Percentiles rank a stretch among this genome's conserved stretches.
These are phyloP conservation scores for Bombus affinis DNA, from an alignment of 1,140 invertebrate species.

Conservation along the genomic window DNA sequence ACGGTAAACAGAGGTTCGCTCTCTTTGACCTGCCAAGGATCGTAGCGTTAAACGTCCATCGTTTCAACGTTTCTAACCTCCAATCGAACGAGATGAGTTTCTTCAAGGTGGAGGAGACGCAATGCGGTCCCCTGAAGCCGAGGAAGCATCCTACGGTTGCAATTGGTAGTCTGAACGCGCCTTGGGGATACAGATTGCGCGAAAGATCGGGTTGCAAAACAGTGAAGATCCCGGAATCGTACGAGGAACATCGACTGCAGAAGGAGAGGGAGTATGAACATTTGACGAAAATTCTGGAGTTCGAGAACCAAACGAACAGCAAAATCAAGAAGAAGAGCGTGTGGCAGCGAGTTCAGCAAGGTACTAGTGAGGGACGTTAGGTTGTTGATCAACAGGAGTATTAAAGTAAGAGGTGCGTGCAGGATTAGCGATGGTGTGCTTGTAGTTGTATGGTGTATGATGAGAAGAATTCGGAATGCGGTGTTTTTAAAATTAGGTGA, in stretches of 20 bases:
- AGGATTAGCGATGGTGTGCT: neutral
- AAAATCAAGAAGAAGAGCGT: slow-evolving; percentile 58
- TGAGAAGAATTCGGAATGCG: too few relatives aligned
- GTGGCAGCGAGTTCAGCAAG: slow-evolving; percentile 56
- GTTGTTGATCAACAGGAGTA: neutral
- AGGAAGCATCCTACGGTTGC: slow-evolving; percentile 43
- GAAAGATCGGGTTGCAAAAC: slow-evolving; percentile 32
- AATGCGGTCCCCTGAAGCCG: slow-evolving; percentile 30
- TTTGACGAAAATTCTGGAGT: slow-evolving; percentile 51
- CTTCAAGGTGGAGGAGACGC: slow-evolving; percentile 39
- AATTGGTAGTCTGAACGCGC: slow-evolving; percentile 58
- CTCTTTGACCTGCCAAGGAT: neutral
- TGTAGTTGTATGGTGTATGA: neutral
- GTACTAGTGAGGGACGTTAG: slow-evolving; percentile 16
- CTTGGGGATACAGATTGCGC: slow-evolving; percentile 58
- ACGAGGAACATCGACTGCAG: slow-evolving; percentile 27
- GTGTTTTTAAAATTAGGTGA: neutral
- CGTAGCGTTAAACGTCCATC: neutral
- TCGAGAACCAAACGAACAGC: slow-evolving; percentile 60
- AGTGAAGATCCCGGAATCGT: neutral
- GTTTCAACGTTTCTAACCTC: neutral
- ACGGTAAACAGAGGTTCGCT: slow-evolving; percentile 39
- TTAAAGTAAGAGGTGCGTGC: neutral
- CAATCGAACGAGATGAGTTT: slow-evolving; percentile 43
- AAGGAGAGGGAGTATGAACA: slow-evolving; percentile 51